A percentile compares a stretch with the other conserved stretches of the same genome.
Evolutionary conservation across 2,113 vertebrate species (phyloP).

Genomic region (Petrocephalus zakoni): DNA sequence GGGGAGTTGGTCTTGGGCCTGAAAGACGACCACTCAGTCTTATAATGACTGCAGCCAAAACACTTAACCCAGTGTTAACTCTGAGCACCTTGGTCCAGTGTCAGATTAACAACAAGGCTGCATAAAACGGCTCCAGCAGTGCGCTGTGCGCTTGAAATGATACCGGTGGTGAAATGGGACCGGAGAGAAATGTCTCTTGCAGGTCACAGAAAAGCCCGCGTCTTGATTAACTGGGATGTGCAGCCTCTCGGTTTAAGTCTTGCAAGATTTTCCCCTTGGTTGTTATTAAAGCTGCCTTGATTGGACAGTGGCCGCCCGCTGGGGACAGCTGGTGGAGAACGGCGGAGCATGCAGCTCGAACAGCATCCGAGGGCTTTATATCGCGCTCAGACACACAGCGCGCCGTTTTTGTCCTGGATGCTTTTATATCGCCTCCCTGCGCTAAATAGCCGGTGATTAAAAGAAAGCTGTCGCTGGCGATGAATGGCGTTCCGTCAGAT

Average conservation of each 20-base stretch:
- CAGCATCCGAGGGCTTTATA: background rate
- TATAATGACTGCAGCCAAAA: background rate
- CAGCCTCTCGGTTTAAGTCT: constrained; percentile 51
- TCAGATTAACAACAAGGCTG: background rate
- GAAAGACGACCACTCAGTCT: background rate
- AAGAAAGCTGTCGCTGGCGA: constrained; percentile 10
- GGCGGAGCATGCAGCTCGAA: constrained; percentile 9
- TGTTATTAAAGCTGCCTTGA: constrained; percentile 49
- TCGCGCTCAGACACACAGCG: constrained; percentile 1
- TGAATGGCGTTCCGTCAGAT: constrained; percentile 24
- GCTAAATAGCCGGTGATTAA: constrained; percentile 31
- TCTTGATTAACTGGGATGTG: constrained; percentile 57
- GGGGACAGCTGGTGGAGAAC: constrained; percentile 40
- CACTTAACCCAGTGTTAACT: background rate
- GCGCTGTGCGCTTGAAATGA: background rate
- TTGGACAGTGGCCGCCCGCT: constrained; percentile 56
- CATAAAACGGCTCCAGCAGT: background rate
- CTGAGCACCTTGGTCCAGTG: background rate
- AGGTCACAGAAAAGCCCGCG: constrained; percentile 43
- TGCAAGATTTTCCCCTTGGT: constrained; percentile 43
- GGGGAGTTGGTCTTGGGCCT: constrained; percentile 31
- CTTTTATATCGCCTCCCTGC: background rate
- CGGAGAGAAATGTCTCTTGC: background rate
- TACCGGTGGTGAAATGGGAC: too few species aligned
- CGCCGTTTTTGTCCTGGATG: background rate